Evolutionary conservation across 2,113 vertebrate species (phyloP).

Genomic region (Upupa epops): DNA sequence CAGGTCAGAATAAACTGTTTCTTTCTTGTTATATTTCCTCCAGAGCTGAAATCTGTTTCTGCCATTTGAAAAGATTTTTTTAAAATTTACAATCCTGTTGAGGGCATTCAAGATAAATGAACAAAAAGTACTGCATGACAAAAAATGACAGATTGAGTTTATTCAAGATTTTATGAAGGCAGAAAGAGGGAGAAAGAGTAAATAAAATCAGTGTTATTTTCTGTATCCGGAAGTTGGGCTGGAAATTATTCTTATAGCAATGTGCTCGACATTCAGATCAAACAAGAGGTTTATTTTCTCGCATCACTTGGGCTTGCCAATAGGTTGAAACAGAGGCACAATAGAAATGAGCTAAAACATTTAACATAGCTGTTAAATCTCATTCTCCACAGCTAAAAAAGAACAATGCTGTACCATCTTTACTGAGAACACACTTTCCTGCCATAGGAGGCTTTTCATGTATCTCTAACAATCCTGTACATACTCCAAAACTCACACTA

Average conservation of each 20-base stretch:
- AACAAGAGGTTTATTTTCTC: conserved; percentile 73
- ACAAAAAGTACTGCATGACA: neutral
- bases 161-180: neutral
- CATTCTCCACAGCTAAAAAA: conserved; percentile 78
- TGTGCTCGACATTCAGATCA: conserved; percentile 50
- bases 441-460: conserved; percentile 74
- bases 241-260: conserved; percentile 41
- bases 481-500: conserved; percentile 86
- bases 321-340: conserved; percentile 76
- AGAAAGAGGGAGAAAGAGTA: neutral
- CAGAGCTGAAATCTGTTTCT: neutral
- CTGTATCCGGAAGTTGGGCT: conserved; percentile 13
- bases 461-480: conserved; percentile 84
- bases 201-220: neutral
- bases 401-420: conserved; percentile 74
- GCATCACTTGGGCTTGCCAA: conserved; percentile 67
- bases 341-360: conserved; percentile 70
- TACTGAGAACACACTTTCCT: conserved; percentile 68
- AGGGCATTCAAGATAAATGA: neutral
- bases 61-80: conserved; percentile 13
- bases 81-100: neutral
- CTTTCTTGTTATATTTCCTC: neutral
- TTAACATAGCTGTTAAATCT: conserved; percentile 79
- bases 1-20: conserved; percentile 28
- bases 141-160: neutral